Evolutionary conservation across 2,113 vertebrate species (phyloP).

Genomic region (Crotalus viridis): DNA sequence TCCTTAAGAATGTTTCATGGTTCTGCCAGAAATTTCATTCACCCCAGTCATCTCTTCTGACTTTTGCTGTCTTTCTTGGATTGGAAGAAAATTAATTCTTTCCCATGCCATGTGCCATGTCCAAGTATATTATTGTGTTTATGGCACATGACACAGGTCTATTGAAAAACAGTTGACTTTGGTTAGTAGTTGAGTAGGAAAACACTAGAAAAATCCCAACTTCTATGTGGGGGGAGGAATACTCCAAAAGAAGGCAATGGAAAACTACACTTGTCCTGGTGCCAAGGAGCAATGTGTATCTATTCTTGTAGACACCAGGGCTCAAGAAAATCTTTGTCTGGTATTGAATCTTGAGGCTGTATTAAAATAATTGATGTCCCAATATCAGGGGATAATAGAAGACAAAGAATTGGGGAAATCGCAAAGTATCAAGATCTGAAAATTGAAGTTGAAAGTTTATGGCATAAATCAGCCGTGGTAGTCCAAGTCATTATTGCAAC

Average conservation of each 20-base stretch:
- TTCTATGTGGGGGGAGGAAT: not conserved
- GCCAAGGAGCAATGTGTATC: not conserved
- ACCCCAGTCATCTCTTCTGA: not conserved
- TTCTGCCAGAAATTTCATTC: not conserved
- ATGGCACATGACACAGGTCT: not conserved
- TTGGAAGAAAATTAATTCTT: not conserved
- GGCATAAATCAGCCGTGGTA: not conserved
- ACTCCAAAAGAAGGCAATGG: not conserved
- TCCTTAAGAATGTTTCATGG: not conserved
- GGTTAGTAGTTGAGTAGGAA: not conserved
- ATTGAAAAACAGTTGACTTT: not conserved
- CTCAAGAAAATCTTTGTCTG: not conserved
- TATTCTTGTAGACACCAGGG: not conserved
- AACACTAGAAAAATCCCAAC: not conserved
- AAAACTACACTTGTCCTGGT: not conserved
- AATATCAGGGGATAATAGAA: not conserved
- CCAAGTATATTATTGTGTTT: not conserved
- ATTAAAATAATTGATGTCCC: not conserved
- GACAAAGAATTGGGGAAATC: not conserved
- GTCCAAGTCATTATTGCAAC: not conserved
- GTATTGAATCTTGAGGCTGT: not conserved
- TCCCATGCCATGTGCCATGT: not conserved
- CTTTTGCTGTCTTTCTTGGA: not conserved
- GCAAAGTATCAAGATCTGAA: not conserved
- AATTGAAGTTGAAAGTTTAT: not conserved